Evolutionary conservation across 1,140 invertebrate genomes (phyloP), one percentile per base, ranked within the genome.

Genomic region (Heliconius nattereri): DNA sequence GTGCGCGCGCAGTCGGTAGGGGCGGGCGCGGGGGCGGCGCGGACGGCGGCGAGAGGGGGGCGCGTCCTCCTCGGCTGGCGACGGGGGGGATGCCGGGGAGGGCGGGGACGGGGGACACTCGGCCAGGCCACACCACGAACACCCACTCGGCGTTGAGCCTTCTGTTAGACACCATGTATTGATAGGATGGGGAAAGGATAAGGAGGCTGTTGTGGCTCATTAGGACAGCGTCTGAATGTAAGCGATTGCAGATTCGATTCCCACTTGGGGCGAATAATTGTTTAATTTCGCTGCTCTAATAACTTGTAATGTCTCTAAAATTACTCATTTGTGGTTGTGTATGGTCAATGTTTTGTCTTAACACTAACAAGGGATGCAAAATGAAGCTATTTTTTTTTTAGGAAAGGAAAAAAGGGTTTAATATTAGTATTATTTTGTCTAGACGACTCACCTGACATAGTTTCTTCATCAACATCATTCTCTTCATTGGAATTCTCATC

Each of bases 391-490:
- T 5, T 45, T 45, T 35, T 45, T 45, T 45, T 16, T 5, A 0
- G 40, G 5, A 16, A 16, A 45, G 40, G 40, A 45, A 23, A 60
- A 23, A 40, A 9, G 29, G 19, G 9, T 23, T 49, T 8, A 35
- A 73, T 11, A 49, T 49, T 26, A 23, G 9, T 74, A 11, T 49
- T 19, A 54, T 52, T 75, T n/a, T n/a, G 2, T 29, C 11, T 54
- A 40, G 32, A n/a, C 45, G 7, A 26, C 13, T 94, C 91, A 97
- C 97, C 97, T 89, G 96, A 97, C 96, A 98, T 97, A 3, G 97
- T 97, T 95, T 98, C 97, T 84, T 98, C 96, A 87, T 97, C 97
- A 6, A 97, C 96, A 86, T 97, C 97, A 90, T 97, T 98, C 89
- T 97, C 97, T 84, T 97, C 97, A 87, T 97, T 97, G 37, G 96